Conservation (phyloP, 1,140 invertebrate species). For the Idris sp. region DNA sequence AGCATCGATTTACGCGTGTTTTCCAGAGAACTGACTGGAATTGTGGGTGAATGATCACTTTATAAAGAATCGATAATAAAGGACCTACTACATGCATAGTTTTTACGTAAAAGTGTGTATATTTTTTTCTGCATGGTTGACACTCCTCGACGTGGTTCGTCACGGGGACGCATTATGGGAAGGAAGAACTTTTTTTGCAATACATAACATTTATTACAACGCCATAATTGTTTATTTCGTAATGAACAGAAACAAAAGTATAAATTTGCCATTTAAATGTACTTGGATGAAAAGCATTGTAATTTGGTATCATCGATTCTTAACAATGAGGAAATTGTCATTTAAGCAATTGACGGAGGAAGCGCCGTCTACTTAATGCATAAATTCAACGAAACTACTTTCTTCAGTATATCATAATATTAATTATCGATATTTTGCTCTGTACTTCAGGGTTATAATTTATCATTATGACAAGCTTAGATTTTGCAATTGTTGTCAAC, state of each 20-base stretch:
- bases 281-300: conserved; percentile 19
- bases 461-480: conserved; percentile 16
- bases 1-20: too few relatives aligned
- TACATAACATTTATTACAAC: conserved; percentile 60
- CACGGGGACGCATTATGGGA: conserved; percentile 56
- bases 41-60: conserved; percentile 45
- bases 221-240: conserved; percentile 53
- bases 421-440: conserved; percentile 28
- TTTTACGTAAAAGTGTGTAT: conserved; percentile 64
- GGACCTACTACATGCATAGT: conserved; percentile 39
- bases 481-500: conserved; percentile 14
- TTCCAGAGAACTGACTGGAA: conserved; percentile 43
- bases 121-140: conserved; percentile 67
- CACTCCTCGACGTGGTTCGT: conserved; percentile 50
- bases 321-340: conserved; percentile 58
- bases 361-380: conserved; percentile 23
- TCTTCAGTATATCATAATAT: conserved; percentile 53
- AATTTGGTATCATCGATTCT: conserved; percentile 49
- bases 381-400: conserved; percentile 40
- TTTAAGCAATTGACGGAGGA: conserved; percentile 57
- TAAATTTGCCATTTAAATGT: conserved; percentile 20
- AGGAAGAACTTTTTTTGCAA: conserved; percentile 44
- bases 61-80: conserved; percentile 63
- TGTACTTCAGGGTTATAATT: conserved; percentile 11
- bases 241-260: conserved; percentile 41